Evolutionary conservation across 2,797 vertebrate genomes (phyloP).

Genomic region (Acrossocheilus wenchowensis): DNA sequence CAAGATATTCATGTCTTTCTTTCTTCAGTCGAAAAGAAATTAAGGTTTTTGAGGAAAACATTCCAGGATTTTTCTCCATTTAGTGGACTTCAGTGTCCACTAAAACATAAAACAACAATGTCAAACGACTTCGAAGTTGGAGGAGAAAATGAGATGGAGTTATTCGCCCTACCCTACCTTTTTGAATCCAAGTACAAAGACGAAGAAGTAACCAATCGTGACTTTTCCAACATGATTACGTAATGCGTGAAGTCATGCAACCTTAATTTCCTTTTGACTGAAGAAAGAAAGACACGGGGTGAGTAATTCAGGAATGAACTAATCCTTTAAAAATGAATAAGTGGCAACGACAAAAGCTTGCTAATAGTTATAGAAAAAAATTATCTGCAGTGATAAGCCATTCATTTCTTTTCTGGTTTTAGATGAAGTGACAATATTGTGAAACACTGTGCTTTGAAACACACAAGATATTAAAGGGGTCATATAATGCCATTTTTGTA

Average conservation of each 20-base stretch:
- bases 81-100: neutral
- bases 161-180: too few relatives aligned
- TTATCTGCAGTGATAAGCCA: neutral
- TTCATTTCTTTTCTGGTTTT: neutral
- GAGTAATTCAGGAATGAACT: neutral
- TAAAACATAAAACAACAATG: too few relatives aligned
- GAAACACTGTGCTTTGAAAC: neutral
- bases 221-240: neutral
- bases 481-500: too few relatives aligned
- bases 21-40: neutral
- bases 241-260: neutral
- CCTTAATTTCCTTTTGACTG: neutral
- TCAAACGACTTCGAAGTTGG: too few relatives aligned
- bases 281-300: neutral
- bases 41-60: neutral
- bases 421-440: neutral
- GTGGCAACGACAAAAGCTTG: neutral
- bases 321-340: neutral
- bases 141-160: too few relatives aligned
- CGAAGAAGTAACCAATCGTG: neutral
- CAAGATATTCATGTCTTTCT: neutral
- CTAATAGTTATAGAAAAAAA: neutral
- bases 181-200: too few relatives aligned
- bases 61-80: neutral
- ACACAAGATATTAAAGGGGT: neutral